Percentiles rank a stretch among this genome's conserved stretches.
Evolutionary conservation across 2,888 invertebrate species (phyloP).

Genomic region (Euplexia lucipara): DNA sequence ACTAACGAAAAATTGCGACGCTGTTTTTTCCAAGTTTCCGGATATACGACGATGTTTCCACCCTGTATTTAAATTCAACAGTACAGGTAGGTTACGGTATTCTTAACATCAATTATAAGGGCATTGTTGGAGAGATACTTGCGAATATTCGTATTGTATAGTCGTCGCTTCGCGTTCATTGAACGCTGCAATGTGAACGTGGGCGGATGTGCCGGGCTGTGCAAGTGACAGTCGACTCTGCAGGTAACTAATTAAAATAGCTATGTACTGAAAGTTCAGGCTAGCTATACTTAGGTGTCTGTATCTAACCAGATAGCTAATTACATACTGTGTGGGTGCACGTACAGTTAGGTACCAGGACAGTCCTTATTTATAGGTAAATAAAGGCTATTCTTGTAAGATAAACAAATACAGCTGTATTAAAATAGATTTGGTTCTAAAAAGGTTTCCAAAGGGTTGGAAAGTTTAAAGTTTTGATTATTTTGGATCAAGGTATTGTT

Average conservation of each 20-base stretch:
- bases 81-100: conserved; percentile 12
- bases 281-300: background rate
- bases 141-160: conserved; percentile 9
- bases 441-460: background rate
- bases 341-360: background rate
- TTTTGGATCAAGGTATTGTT: background rate
- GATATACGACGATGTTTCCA: background rate
- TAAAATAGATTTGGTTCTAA: background rate
- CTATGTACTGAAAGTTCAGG: background rate
- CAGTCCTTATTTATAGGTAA: background rate
- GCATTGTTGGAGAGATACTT: conserved; percentile 39
- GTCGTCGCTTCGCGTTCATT: conserved; percentile 10
- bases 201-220: conserved; percentile 17
- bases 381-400: background rate
- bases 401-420: background rate
- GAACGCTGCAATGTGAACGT: conserved; percentile 14
- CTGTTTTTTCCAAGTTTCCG: too few species aligned
- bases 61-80: background rate
- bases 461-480: conserved; percentile 14
- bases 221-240: conserved; percentile 38
- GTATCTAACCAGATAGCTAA: background rate
- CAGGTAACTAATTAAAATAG: conserved; percentile 44
- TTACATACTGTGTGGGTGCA: conserved; percentile 4
- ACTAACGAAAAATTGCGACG: too few species aligned
- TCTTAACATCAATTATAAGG: conserved; percentile 20